Percentiles rank a stretch among this genome's conserved stretches.
Conservation (phyloP, 2,113 vertebrate genomes). For the Cairina moschata region DNA sequence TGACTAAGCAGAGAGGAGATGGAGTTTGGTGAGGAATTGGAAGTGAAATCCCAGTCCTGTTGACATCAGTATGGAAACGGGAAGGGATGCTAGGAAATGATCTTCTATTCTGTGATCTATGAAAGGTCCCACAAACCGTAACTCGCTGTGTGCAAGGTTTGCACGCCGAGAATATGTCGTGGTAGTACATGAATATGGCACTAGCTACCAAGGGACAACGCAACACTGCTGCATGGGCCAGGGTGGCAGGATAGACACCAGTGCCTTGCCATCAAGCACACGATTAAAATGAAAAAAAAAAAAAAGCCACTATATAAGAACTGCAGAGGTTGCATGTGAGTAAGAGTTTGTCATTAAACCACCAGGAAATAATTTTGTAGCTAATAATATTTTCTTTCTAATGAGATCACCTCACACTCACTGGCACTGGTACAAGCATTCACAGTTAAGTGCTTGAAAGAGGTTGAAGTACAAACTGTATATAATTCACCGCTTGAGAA, state of each 20-base stretch:
- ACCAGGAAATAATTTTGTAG: slow-evolving; percentile 53
- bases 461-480: slow-evolving; percentile 73
- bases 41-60: neutral
- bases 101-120: too few species aligned
- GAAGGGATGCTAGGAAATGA: neutral
- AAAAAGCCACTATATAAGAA: neutral
- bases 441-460: slow-evolving; percentile 76
- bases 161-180: accelerated
- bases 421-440: slow-evolving; percentile 75
- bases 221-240: accelerated
- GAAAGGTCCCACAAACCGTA: accelerated
- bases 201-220: neutral
- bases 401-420: slow-evolving; percentile 77
- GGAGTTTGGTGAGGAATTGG: neutral
- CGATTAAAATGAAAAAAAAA: neutral
- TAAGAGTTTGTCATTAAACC: slow-evolving; percentile 41
- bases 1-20: neutral
- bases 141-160: neutral
- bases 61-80: accelerated
- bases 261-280: too few species aligned
- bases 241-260: accelerated
- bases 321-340: neutral
- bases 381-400: slow-evolving; percentile 73
- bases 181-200: neutral
- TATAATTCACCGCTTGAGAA: slow-evolving; percentile 78